Evolutionary conservation across 2,113 vertebrate genomes (phyloP).

Genomic region (Sula dactylatra): DNA sequence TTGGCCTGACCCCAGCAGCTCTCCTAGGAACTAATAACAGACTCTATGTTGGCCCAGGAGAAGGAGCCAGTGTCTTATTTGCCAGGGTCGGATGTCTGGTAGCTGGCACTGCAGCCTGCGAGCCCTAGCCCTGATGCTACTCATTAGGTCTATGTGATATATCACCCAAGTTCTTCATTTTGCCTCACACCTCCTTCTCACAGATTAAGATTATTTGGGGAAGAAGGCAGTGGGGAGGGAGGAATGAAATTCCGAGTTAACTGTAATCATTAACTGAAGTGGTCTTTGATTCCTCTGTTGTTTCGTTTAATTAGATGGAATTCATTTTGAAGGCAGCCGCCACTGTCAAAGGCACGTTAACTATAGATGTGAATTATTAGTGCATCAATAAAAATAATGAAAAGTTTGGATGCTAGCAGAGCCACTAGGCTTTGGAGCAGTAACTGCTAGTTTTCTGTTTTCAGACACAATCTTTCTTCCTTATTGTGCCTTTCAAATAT

Average conservation of each 20-base stretch:
- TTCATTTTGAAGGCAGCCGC: constrained; percentile 35
- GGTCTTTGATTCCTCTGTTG: constrained; percentile 38
- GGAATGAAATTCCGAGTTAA: not conserved
- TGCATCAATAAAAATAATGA: constrained; percentile 67
- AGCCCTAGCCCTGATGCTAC: not conserved
- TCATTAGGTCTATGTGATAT: not conserved
- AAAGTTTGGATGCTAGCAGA: constrained; percentile 46
- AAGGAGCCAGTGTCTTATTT: not conserved
- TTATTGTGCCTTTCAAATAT: constrained; percentile 15
- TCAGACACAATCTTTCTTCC: constrained; percentile 21
- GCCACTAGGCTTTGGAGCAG: constrained; percentile 49
- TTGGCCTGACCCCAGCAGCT: not conserved
- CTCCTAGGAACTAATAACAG: not conserved
- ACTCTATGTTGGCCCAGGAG: not conserved
- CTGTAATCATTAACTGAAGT: constrained; percentile 45
- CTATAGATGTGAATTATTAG: constrained; percentile 64
- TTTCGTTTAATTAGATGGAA: constrained; percentile 60
- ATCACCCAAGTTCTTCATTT: not conserved
- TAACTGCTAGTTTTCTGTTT: constrained; percentile 31
- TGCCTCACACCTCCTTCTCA: not conserved
- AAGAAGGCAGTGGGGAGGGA: not conserved
- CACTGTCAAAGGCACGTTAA: constrained; percentile 47
- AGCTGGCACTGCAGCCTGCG: not conserved
- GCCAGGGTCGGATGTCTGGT: not conserved
- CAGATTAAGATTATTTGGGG: not conserved